phyloP scores from a whole-genome alignment of 2,888 invertebrate genomes.

The Invenusta paracnida region DNA sequence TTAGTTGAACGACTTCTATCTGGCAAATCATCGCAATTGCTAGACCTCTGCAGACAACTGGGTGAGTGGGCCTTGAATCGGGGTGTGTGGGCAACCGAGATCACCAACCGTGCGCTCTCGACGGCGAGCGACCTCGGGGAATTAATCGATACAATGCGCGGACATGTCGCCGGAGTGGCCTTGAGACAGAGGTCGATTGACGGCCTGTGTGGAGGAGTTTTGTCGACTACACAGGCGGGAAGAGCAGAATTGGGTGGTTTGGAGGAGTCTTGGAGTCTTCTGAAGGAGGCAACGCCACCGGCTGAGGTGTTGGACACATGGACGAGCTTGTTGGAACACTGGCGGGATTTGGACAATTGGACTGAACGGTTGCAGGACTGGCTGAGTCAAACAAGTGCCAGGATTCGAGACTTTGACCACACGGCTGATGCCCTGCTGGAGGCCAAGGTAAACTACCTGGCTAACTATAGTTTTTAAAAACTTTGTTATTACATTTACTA shows the following conservation, averaged over 20 bases:
- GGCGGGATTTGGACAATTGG: background rate
- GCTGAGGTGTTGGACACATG: background rate
- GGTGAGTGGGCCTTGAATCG: background rate
- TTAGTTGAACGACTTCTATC: background rate
- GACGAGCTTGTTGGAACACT: background rate
- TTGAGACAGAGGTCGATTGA: background rate
- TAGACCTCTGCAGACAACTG: background rate
- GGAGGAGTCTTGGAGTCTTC: background rate
- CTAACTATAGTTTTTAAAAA: no score
- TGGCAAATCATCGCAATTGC: background rate
- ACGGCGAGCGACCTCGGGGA: background rate
- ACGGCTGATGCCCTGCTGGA: conserved; percentile 4
- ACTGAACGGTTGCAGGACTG: background rate
- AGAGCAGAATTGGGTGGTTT: background rate
- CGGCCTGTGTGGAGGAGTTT: background rate
- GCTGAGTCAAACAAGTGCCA: background rate
- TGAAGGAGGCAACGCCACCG: background rate
- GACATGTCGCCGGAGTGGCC: background rate
- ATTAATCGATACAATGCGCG: background rate
- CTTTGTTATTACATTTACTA: background rate
- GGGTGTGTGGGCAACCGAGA: background rate
- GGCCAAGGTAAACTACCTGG: background rate
- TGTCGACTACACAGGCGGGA: background rate
- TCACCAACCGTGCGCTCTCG: background rate
- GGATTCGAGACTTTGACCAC: background rate